Base-by-base conservation (phyloP, 2,113 vertebrate species). In the Gopherus evgoodei region DNA sequence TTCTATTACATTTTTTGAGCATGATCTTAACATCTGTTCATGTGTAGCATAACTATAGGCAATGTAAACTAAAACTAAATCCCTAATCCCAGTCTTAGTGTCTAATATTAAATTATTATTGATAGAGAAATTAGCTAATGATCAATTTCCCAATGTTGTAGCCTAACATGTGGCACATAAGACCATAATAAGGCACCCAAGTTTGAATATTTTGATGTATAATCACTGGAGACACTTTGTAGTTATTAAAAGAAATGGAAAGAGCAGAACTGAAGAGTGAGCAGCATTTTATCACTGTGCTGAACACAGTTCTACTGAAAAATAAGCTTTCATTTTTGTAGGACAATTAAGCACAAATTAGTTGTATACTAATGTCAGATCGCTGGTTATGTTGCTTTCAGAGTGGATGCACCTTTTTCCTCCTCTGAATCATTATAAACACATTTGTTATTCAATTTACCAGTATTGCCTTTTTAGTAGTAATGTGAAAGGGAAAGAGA, bases 121-220 rank as follows among this genome's bases (percentile, higher is more conserved):
- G 47, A 42, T 83, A 78, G 59, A 25, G 12, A 89, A 57, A 4
- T 3, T 87, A 89, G 19, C 2, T 3, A 85, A 21, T 87, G 1
- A 4, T 76, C 10, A 7, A 87, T 76, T 90, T 44, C 2, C 6
- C 21, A 54, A 53, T 78, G 42, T 25, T 42, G 54, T 62, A 79
- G 0, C 7, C 2, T 52, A 52, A 5, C 31, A 2, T 1, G 22
- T 1, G 81, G 1, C 0, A 0, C 17, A 11, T 11, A 49, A 50
- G 0, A 5, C 31, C 59, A 19, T 72, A 35, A 87, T 90, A 91
- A 90, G 65, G 4, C 2, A 72, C 3, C 42, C 49, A 0, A 1
- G 38, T 59, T 38, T 59, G 1, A 6, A 81, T 47, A n/a, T 78
- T 78, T 78, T 78, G 42, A 14, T 7, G 24, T 78, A 25, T 47